Conservation (phyloP, 2,113 vertebrate genomes). For the Strix uralensis region DNA sequence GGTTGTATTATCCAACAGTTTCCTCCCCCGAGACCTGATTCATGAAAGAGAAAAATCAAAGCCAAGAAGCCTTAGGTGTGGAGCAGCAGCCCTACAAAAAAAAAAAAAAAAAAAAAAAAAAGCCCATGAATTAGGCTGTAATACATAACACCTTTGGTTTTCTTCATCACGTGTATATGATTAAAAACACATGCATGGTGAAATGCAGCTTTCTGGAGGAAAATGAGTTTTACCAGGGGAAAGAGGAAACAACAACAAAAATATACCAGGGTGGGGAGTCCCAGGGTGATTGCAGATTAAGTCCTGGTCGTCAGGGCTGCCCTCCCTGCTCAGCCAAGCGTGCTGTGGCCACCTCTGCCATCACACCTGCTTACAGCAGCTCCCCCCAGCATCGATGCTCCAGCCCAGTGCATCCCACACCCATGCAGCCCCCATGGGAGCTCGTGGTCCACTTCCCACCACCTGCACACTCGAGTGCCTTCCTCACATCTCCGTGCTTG, state of each 20-base stretch:
- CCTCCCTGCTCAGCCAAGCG: neutral
- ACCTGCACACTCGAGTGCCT: rapidly evolving
- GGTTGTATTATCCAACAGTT: slow-evolving; percentile 1
- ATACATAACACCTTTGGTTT: neutral
- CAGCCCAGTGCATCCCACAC: neutral
- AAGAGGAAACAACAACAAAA: neutral
- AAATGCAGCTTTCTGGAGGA: neutral
- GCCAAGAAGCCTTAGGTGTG: slow-evolving; percentile 12
- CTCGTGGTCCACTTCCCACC: neutral
- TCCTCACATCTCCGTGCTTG: neutral
- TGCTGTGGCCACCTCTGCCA: neutral
- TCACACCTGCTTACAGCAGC: rapidly evolving
- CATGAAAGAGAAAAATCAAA: neutral
- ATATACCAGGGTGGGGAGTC: neutral
- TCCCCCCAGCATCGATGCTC: neutral
- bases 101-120: neutral
- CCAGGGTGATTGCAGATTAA: neutral
- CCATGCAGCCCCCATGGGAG: neutral
- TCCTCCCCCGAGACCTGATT: neutral
- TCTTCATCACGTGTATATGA: neutral
- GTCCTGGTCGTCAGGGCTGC: neutral
- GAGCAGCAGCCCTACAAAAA: neutral
- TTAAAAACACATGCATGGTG: neutral
- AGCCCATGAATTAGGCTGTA: neutral
- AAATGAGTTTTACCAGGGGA: neutral